phyloP scores from a whole-genome alignment of 1,140 invertebrate species.

The Holcopasites calliopsidis region DNA sequence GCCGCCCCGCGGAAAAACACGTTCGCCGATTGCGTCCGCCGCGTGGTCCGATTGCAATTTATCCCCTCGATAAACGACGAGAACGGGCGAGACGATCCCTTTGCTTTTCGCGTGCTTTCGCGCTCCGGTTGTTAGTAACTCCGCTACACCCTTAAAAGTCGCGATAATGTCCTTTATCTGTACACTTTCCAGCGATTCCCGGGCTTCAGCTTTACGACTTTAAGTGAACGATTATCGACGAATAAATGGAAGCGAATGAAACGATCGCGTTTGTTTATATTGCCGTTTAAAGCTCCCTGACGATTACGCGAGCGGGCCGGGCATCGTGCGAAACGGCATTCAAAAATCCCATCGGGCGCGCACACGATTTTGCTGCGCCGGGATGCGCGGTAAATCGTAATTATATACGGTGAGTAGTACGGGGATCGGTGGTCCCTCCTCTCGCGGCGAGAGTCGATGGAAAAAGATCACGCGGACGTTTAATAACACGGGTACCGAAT shows the following conservation, averaged over 20 bases:
- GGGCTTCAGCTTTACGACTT: neutral
- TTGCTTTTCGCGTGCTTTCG: neutral
- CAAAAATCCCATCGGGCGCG: conserved; percentile 7
- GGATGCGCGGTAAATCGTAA: conserved; percentile 67
- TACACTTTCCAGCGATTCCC: neutral
- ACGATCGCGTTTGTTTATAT: conserved; percentile 14
- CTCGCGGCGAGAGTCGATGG: conserved; percentile 47
- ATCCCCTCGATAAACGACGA: conserved; percentile 66
- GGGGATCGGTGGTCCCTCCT: conserved; percentile 55
- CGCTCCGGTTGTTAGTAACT: neutral
- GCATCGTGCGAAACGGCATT: neutral
- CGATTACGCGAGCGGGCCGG: neutral
- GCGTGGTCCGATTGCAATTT: conserved; percentile 65
- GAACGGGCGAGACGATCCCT: too few relatives aligned
- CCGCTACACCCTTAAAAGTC: neutral
- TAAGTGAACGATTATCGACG: conserved; percentile 21
- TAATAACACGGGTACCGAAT: conserved; percentile 65
- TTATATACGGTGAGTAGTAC: conserved; percentile 63
- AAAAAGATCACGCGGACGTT: conserved; percentile 63
- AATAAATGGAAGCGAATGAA: neutral
- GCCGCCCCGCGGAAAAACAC: conserved; percentile 50
- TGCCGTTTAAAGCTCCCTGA: conserved; percentile 1
- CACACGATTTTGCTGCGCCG: conserved; percentile 51
- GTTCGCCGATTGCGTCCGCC: conserved; percentile 37
- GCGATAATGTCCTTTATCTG: neutral